Percentiles rank a stretch among this genome's conserved stretches.
These are phyloP conservation scores for Talpa occidentalis DNA, from an alignment of 2,113 vertebrate genomes.

Conservation along the genomic window DNA sequence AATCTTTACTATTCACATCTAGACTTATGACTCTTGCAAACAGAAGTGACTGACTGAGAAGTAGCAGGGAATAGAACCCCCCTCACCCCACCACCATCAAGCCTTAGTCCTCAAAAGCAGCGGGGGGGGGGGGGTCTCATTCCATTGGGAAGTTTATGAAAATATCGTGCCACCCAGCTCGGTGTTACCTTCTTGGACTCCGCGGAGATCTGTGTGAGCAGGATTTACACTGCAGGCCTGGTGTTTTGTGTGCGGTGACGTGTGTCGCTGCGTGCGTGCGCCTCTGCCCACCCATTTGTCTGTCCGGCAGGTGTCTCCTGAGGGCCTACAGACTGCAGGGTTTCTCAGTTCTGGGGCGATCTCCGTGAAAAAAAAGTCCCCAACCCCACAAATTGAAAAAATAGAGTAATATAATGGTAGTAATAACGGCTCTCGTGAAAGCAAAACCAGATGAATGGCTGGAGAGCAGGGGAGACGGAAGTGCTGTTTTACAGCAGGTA, in stretches of 20 bases:
- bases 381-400: too few species aligned
- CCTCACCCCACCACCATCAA: accelerated
- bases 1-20: background rate
- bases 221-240: too few species aligned
- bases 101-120: background rate
- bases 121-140: background rate
- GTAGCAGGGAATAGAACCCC: background rate
- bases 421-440: background rate
- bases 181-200: background rate
- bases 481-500: background rate
- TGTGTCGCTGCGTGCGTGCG: too few species aligned
- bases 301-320: background rate
- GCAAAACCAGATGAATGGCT: background rate
- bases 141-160: background rate
- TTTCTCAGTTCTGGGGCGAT: background rate
- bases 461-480: background rate
- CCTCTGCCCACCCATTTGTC: background rate
- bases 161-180: background rate
- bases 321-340: background rate
- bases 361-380: background rate
- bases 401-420: background rate
- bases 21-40: background rate
- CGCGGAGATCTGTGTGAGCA: too few species aligned
- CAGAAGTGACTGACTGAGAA: background rate
- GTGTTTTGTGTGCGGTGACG: background rate